Conservation (phyloP, 2,888 invertebrate genomes). For the Stegophylla sp. region DNA sequence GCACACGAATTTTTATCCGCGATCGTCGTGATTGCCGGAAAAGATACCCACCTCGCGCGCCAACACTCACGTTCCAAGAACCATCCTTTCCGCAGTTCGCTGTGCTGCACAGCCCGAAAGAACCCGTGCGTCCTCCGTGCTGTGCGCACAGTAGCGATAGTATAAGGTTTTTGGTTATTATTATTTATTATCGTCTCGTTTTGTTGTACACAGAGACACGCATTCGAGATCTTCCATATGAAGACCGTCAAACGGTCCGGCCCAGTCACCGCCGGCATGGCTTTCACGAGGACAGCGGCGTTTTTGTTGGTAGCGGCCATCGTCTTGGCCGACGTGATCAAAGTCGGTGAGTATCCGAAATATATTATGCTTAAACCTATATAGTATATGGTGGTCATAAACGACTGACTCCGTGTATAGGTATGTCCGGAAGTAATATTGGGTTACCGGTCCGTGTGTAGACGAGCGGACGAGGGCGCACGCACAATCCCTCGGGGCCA, state of each 20-base stretch:
- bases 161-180: neutral
- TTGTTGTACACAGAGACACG: neutral
- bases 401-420: too few relatives aligned
- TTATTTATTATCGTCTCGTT: neutral
- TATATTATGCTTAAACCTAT: too few relatives aligned
- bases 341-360: conserved; percentile 26
- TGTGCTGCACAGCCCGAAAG: too few relatives aligned
- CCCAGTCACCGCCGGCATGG: neutral
- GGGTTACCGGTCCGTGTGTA: neutral
- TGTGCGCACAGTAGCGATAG: neutral
- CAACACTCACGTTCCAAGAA: too few relatives aligned
- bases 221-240: too few relatives aligned
- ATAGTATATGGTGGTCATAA: too few relatives aligned
- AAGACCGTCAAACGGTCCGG: neutral
- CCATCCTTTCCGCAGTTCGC: too few relatives aligned
- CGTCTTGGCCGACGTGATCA: conserved; percentile 19
- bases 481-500: conserved; percentile 1
- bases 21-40: too few relatives aligned
- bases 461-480: neutral
- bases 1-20: too few relatives aligned
- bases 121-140: too few relatives aligned
- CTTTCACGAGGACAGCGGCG: neutral
- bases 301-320: conserved; percentile 2
- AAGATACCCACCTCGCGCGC: too few relatives aligned
- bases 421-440: neutral